Conservation (phyloP, 2,113 vertebrate genomes). For the Anoplopoma fimbria region DNA sequence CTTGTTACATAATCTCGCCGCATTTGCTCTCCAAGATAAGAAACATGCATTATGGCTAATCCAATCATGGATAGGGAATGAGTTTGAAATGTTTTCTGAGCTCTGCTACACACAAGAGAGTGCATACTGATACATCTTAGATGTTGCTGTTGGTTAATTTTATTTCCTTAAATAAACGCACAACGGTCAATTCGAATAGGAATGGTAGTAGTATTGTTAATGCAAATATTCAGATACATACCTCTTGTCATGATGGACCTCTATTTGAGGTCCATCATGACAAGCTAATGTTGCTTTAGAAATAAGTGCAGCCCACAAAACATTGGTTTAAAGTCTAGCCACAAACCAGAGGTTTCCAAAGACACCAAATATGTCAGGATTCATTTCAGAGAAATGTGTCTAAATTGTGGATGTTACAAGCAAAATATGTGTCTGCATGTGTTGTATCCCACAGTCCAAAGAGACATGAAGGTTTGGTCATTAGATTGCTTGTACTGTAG, state of each 20-base stretch:
- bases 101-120: background rate
- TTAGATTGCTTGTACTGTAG: slow-evolving; percentile 4
- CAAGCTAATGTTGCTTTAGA: slow-evolving; percentile 11
- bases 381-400: slow-evolving; percentile 61
- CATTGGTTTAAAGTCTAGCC: slow-evolving; percentile 41
- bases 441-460: slow-evolving; percentile 40
- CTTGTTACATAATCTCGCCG: slow-evolving; percentile 64
- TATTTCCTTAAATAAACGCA: background rate
- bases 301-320: slow-evolving; percentile 20
- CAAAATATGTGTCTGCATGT: slow-evolving; percentile 35
- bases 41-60: slow-evolving; percentile 37
- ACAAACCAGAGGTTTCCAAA: slow-evolving; percentile 50
- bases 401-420: slow-evolving; percentile 44
- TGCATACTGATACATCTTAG: background rate
- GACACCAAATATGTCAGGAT: slow-evolving; percentile 48
- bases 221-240: background rate
- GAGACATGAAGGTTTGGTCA: slow-evolving; percentile 30
- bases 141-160: background rate
- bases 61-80: slow-evolving; percentile 3
- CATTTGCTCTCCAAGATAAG: slow-evolving; percentile 45
- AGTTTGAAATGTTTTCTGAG: slow-evolving; percentile 1
- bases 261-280: slow-evolving; percentile 31
- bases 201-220: background rate
- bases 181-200: background rate
- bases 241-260: too few relatives aligned